Conservation (phyloP, 2,888 invertebrate species). For the Rhimphoctona megacephalus region DNA sequence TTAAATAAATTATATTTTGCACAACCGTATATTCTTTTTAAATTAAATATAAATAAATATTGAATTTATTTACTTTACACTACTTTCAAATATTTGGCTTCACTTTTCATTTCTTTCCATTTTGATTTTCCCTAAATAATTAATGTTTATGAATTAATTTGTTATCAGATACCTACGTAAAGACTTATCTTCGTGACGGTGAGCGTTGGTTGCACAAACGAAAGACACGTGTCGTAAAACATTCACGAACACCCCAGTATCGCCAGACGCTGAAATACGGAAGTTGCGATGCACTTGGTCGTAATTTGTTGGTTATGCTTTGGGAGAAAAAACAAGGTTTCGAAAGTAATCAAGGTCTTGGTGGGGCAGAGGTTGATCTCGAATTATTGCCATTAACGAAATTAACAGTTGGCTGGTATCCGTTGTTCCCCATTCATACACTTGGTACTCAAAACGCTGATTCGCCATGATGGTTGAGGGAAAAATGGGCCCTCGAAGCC, state of each 20-base stretch:
- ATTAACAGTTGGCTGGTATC: conserved; percentile 95
- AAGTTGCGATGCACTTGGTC: conserved; percentile 90
- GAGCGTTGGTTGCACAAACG: conserved; percentile 96
- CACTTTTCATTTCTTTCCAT: not conserved
- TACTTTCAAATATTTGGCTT: not conserved
- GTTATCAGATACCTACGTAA: conserved; percentile 93
- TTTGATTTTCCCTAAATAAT: not conserved
- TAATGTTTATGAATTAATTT: not conserved
- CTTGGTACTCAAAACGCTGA: conserved; percentile 89
- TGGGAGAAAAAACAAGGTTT: conserved; percentile 96
- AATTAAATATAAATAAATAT: no score
- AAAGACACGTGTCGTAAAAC: conserved; percentile 94
- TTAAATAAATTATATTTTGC: no score
- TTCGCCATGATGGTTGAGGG: conserved; percentile 85
- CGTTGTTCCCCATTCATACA: conserved; percentile 94
- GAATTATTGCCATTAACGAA: conserved; percentile 93
- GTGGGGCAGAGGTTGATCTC: conserved; percentile 94
- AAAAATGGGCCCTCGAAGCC: conserved; percentile 84
- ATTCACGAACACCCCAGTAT: conserved; percentile 93
- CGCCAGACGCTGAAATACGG: conserved; percentile 94
- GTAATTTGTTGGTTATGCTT: conserved; percentile 95
- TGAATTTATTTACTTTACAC: no score
- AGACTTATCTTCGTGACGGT: conserved; percentile 95
- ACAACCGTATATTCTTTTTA: no score
- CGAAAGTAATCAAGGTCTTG: conserved; percentile 92